Conservation (phyloP, 2,113 vertebrate species). For the Oncorhynchus tshawytscha region DNA sequence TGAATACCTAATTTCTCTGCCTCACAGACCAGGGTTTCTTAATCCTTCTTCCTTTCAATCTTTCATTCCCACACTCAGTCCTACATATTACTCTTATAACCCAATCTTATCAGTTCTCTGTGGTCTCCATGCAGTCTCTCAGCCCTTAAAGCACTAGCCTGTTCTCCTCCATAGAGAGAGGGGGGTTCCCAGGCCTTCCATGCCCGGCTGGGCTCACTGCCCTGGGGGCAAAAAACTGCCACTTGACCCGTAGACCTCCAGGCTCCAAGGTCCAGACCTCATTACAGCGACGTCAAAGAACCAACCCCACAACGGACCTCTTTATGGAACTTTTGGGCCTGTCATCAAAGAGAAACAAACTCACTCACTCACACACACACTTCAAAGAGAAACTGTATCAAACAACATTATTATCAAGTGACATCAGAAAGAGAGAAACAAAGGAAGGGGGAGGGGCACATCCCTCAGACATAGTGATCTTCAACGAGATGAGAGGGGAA, state of each 20-base stretch:
- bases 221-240: constrained; percentile 46
- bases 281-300: constrained; percentile 51
- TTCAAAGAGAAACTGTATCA: no score
- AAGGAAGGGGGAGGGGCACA: background rate
- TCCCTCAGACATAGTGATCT: constrained; percentile 43
- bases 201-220: constrained; percentile 29
- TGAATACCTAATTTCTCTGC: constrained; percentile 39
- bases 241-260: constrained; percentile 25
- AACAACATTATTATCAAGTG: background rate
- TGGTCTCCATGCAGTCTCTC: constrained; percentile 56
- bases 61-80: constrained; percentile 59
- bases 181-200: constrained; percentile 26
- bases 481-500: constrained; percentile 42
- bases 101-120: constrained; percentile 58
- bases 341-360: background rate
- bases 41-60: constrained; percentile 40
- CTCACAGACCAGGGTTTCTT: constrained; percentile 16
- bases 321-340: constrained; percentile 1
- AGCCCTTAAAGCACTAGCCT: constrained; percentile 57
- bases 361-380: no score
- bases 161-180: constrained; percentile 40
- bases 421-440: background rate
- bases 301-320: constrained; percentile 33
- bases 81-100: constrained; percentile 48
- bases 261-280: constrained; percentile 23